Percentiles rank a stretch among this genome's conserved stretches.
phyloP scores from a whole-genome alignment of 2,888 invertebrate genomes.

The Netelia virgata region DNA sequence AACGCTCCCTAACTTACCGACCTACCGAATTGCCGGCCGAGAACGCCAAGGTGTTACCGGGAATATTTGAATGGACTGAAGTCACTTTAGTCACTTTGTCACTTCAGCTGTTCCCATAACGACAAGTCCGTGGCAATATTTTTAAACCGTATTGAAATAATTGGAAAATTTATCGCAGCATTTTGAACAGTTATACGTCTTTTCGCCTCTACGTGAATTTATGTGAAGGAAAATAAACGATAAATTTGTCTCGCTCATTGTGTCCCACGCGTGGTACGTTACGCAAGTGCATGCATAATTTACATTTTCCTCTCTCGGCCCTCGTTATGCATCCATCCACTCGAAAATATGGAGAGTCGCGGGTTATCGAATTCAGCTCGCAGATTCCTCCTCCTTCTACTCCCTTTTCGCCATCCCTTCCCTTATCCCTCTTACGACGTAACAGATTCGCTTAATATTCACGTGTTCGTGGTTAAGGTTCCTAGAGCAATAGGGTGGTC shows the following conservation, averaged over 20 bases:
- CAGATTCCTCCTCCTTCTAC: background rate
- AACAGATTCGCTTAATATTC: conserved; percentile 66
- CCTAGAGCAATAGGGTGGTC: conserved; percentile 21
- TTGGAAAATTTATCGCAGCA: background rate
- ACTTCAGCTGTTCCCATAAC: background rate
- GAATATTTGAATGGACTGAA: no score
- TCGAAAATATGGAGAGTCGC: conserved; percentile 22
- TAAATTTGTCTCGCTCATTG: background rate
- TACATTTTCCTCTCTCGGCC: conserved; percentile 32
- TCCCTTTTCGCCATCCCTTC: no score
- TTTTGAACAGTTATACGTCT: background rate
- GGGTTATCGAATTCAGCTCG: conserved; percentile 53
- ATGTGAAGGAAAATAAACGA: no score
- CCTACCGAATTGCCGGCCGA: no score
- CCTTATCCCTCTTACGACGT: conserved; percentile 45
- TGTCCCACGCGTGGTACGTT: conserved; percentile 12
- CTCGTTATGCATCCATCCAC: conserved; percentile 27
- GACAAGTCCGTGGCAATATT: background rate
- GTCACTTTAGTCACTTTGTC: no score
- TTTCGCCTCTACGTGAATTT: no score
- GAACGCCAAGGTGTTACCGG: no score
- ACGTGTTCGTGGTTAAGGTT: conserved; percentile 61
- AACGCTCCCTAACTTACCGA: no score
- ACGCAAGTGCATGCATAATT: conserved; percentile 15
- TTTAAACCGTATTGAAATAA: background rate